Conservation (phyloP, 2,113 vertebrate species). For the Cinclus cinclus region DNA sequence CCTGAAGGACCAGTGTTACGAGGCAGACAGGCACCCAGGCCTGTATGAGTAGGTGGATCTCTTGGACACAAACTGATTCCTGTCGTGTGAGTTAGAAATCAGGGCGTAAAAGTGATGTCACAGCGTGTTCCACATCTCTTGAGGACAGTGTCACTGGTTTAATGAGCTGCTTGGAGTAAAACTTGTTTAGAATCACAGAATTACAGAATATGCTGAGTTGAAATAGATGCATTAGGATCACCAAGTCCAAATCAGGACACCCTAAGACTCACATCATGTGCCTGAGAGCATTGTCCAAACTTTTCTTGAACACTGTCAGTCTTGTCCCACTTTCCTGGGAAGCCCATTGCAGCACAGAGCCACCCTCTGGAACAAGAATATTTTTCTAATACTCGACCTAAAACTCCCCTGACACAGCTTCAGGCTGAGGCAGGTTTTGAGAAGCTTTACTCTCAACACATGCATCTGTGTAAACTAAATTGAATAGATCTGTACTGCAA, state of each 20-base stretch:
- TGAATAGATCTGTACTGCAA: not conserved
- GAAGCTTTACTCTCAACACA: not conserved
- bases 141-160: not conserved
- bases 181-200: no score
- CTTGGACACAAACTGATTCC: not conserved
- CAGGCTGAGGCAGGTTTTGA: not conserved
- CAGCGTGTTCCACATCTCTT: not conserved
- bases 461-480: not conserved
- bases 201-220: no score
- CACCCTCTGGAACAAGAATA: not conserved
- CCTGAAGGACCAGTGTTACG: not conserved
- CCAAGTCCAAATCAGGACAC: no score
- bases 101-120: not conserved
- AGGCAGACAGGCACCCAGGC: not conserved
- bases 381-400: fast-evolving
- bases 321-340: not conserved
- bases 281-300: not conserved
- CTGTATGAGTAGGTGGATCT: not conserved
- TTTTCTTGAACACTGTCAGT: not conserved
- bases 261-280: not conserved
- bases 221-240: no score
- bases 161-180: no score
- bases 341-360: not conserved
- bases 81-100: not conserved
- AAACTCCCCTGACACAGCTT: not conserved